These are phyloP conservation scores for Rhodinocichla rosea DNA, from an alignment of 2,113 vertebrate genomes.

Conservation along the genomic window DNA sequence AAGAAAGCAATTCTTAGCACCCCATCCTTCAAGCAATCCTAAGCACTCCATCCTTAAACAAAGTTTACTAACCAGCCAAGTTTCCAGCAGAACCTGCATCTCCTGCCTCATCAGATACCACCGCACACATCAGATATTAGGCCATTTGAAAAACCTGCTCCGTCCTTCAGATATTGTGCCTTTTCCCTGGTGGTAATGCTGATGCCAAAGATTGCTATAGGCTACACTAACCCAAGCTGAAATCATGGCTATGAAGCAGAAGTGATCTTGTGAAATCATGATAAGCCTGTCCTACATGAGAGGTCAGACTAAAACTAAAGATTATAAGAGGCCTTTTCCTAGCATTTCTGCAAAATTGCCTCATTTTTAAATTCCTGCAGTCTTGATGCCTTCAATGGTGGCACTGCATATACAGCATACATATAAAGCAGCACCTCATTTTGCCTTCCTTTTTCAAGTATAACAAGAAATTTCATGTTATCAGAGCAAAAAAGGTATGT, in stretches of 20 bases:
- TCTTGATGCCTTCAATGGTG: not conserved
- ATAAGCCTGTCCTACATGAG: not conserved
- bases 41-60: not conserved
- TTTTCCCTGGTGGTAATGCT: not conserved
- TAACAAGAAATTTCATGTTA: not conserved
- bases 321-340: not conserved
- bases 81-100: not conserved
- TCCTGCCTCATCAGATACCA: not conserved
- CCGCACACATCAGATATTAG: too few relatives aligned
- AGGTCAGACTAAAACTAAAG: not conserved
- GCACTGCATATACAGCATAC: not conserved
- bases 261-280: not conserved
- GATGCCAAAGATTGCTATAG: not conserved
- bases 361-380: not conserved
- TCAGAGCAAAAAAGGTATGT: not conserved
- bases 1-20: not conserved
- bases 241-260: not conserved
- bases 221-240: not conserved
- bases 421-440: not conserved
- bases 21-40: not conserved
- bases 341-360: not conserved
- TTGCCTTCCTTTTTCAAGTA: not conserved
- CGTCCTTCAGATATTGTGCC: not conserved
- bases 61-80: not conserved
- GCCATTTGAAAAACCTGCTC: not conserved